phyloP scores from a whole-genome alignment of 2,797 vertebrate species.

The Glossophaga mutica region DNA sequence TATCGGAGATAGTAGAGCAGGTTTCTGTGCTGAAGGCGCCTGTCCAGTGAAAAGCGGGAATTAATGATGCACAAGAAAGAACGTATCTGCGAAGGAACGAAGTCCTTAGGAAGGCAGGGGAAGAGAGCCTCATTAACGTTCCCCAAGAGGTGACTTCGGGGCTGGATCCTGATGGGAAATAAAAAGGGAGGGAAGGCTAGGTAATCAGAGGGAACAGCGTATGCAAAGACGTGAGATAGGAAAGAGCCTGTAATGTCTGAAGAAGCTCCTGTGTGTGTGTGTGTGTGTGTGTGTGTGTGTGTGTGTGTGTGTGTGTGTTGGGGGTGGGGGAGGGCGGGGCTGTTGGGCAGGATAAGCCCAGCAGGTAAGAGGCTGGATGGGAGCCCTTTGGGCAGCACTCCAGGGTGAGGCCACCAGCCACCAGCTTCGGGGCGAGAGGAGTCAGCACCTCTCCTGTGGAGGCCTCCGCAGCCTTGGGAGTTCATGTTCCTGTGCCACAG shows the following conservation, averaged over 20 bases:
- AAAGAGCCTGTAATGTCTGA: background rate
- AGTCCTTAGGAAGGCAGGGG: background rate
- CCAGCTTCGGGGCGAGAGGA: background rate
- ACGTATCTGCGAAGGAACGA: background rate
- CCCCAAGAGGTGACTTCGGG: background rate
- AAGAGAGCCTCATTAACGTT: background rate
- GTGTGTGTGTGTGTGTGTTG: too few relatives aligned
- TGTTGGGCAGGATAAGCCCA: background rate
- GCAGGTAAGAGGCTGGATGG: background rate
- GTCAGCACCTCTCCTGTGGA: background rate
- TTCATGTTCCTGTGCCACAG: rapidly evolving
- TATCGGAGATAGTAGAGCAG: background rate
- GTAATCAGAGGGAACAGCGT: background rate
- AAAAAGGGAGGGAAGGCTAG: background rate
- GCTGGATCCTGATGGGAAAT: background rate
- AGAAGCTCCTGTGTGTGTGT: background rate
- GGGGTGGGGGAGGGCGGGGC: too few relatives aligned
- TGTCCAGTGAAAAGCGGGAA: background rate
- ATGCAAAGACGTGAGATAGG: background rate
- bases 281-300: too few relatives aligned
- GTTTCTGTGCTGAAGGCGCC: background rate
- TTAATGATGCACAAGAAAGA: background rate
- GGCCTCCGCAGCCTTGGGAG: background rate
- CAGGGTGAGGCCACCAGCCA: background rate
- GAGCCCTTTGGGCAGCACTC: background rate